Conservation (phyloP, 2,888 invertebrate genomes). For the Thereva unica region DNA sequence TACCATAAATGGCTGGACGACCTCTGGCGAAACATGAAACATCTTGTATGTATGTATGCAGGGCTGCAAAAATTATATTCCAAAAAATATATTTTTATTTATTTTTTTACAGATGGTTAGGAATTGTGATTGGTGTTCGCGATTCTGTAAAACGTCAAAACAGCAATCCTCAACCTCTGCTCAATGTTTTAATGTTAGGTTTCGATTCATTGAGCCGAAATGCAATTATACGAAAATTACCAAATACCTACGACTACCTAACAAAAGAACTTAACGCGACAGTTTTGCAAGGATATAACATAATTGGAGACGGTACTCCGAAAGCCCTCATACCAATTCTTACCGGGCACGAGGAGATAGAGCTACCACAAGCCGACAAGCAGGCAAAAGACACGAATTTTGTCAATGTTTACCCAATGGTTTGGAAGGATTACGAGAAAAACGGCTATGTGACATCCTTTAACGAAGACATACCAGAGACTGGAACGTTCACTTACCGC, state of each 20-base stretch:
- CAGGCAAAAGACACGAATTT: constrained; percentile 65
- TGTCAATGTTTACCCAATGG: constrained; percentile 80
- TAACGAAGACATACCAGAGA: constrained; percentile 81
- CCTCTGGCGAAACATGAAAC: no score
- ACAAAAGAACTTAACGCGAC: constrained; percentile 65
- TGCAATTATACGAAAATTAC: constrained; percentile 77
- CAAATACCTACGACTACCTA: constrained; percentile 73
- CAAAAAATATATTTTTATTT: no score
- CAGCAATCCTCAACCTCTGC: constrained; percentile 49
- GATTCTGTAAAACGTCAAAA: constrained; percentile 50
- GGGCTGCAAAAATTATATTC: no score
- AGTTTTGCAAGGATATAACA: constrained; percentile 78
- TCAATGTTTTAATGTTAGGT: constrained; percentile 81
- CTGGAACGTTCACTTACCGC: constrained; percentile 89
- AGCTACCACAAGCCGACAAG: constrained; percentile 82
- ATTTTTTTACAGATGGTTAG: constrained; percentile 63
- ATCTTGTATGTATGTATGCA: no score
- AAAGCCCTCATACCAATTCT: constrained; percentile 86
- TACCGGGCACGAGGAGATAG: constrained; percentile 83
- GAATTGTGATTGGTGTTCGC: constrained; percentile 67
- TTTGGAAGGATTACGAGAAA: constrained; percentile 78
- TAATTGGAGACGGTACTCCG: constrained; percentile 85
- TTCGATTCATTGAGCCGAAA: constrained; percentile 87
- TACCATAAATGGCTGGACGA: no score
- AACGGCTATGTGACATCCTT: constrained; percentile 78